phyloP scores from a whole-genome alignment of 2,797 vertebrate species.

The Oceanodroma leucorhoa region DNA sequence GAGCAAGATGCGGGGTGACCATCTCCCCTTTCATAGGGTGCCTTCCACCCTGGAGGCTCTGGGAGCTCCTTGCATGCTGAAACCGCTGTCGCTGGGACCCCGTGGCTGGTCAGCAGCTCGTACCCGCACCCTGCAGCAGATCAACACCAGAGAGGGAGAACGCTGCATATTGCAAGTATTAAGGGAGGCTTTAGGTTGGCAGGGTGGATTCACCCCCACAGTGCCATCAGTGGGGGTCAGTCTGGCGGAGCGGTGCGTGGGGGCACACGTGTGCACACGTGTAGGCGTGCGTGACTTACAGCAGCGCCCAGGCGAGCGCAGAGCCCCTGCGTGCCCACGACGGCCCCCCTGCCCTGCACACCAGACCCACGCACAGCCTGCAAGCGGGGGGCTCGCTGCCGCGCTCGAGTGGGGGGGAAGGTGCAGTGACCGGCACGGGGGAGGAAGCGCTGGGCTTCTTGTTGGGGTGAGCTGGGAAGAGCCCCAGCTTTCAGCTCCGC shows the following conservation, averaged over 20 bases:
- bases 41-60: background rate
- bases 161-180: background rate
- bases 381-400: rapidly evolving
- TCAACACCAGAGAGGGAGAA: background rate
- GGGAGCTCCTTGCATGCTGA: background rate
- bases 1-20: background rate
- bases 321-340: background rate
- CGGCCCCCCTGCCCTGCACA: background rate
- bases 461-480: background rate
- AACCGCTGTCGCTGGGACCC: rapidly evolving
- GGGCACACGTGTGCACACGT: rapidly evolving
- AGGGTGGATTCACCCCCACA: background rate
- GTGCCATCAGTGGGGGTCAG: background rate
- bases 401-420: background rate
- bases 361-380: background rate
- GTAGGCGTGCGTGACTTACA: background rate
- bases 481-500: background rate
- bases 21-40: background rate
- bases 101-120: rapidly evolving
- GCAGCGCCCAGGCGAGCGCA: background rate
- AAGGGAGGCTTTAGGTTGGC: background rate
- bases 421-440: rapidly evolving
- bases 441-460: background rate
- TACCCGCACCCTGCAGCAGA: background rate
- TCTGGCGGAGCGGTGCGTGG: rapidly evolving